phyloP scores from a whole-genome alignment of 2,888 invertebrate genomes.

The Spodoptera picta region DNA sequence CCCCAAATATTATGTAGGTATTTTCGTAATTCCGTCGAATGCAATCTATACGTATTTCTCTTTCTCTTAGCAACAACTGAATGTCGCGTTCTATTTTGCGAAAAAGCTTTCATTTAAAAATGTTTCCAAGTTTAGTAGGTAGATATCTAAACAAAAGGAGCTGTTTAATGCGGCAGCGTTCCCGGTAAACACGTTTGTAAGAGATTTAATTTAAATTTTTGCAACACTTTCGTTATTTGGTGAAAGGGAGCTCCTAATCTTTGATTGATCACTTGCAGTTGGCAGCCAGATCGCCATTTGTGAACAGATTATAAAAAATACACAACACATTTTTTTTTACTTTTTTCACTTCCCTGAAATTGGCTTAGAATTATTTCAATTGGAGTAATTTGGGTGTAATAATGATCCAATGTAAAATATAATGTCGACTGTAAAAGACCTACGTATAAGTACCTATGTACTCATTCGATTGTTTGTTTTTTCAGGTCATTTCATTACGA shows the following conservation, averaged over 20 bases:
- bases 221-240: slow-evolving; percentile 65
- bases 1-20: too few species aligned
- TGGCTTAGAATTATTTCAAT: too few species aligned
- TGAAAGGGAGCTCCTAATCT: slow-evolving; percentile 70
- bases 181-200: slow-evolving; percentile 72
- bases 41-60: too few species aligned
- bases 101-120: neutral
- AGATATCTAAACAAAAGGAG: slow-evolving; percentile 23
- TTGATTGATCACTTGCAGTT: slow-evolving; percentile 73
- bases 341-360: neutral
- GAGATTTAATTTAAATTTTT: slow-evolving; percentile 74
- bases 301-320: slow-evolving; percentile 7
- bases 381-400: too few species aligned
- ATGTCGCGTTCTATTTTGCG: too few species aligned
- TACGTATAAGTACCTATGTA: too few species aligned
- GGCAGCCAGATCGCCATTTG: slow-evolving; percentile 24
- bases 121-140: neutral
- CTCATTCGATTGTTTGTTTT: too few species aligned
- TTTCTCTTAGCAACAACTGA: neutral
- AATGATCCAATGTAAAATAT: too few species aligned
- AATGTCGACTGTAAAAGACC: too few species aligned
- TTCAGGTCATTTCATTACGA: too few species aligned
- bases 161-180: slow-evolving; percentile 67
- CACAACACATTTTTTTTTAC: neutral
- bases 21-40: too few species aligned